These are phyloP conservation scores for Thunnus thynnus DNA, from an alignment of 2,113 vertebrate genomes.

Conservation along the genomic window DNA sequence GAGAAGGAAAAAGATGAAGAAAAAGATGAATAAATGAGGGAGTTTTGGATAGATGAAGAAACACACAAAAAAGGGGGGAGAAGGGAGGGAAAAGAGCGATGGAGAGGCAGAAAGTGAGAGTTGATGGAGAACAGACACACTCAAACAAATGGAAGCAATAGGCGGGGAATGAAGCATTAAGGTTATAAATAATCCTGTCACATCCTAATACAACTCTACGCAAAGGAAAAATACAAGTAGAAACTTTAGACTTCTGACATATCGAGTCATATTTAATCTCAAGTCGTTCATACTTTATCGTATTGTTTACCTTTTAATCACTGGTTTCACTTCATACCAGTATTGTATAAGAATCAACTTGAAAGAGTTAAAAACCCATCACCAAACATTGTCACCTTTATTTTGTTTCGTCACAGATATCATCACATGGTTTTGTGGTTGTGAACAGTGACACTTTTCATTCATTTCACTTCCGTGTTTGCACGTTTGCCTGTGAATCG, in stretches of 20 bases:
- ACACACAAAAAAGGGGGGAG: not conserved
- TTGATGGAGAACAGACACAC: constrained; percentile 52
- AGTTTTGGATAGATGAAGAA: constrained; percentile 3
- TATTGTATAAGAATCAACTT: no score
- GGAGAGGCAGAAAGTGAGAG: constrained; percentile 21
- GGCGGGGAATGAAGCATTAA: constrained; percentile 36
- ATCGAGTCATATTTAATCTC: constrained; percentile 20
- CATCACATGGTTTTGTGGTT: not conserved
- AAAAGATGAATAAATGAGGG: not conserved
- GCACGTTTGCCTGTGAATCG: not conserved
- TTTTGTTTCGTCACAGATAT: no score
- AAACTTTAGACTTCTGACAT: not conserved
- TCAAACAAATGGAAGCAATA: constrained; percentile 60
- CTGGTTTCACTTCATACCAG: not conserved
- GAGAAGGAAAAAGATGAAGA: not conserved
- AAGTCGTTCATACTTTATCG: not conserved
- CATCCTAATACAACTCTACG: constrained; percentile 19
- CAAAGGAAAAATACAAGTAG: constrained; percentile 10
- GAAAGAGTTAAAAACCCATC: no score
- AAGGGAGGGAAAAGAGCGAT: constrained; percentile 39
- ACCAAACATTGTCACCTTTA: no score
- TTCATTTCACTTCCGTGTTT: no score
- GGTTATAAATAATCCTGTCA: constrained; percentile 53
- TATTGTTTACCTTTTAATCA: not conserved
- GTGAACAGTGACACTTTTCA: not conserved